Conservation (phyloP, 2,888 invertebrate species). For the Mycalesis mineus region DNA sequence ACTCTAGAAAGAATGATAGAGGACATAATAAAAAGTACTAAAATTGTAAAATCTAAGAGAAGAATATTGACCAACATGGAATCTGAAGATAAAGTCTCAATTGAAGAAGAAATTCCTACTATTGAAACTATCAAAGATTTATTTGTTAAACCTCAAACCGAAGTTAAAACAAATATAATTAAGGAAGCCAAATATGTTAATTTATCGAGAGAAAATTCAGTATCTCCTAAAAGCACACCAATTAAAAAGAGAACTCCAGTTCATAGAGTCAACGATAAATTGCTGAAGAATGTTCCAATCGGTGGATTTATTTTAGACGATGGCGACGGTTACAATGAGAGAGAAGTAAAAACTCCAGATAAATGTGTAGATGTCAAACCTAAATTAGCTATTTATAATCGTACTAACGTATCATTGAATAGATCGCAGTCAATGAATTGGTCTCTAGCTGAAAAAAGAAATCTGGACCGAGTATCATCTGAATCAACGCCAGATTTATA, state of each 20-base stretch:
- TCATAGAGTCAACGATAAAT: constrained; percentile 57
- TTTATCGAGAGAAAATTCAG: constrained; percentile 66
- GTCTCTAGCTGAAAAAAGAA: constrained; percentile 42
- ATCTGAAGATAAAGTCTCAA: constrained; percentile 33
- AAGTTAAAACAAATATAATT: constrained; percentile 62
- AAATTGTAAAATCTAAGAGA: constrained; percentile 66
- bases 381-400: constrained; percentile 33
- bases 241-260: constrained; percentile 55
- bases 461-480: constrained; percentile 46
- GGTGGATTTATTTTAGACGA: constrained; percentile 71
- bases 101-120: constrained; percentile 52
- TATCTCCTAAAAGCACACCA: constrained; percentile 63
- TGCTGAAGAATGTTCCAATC: constrained; percentile 66
- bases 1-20: constrained; percentile 80
- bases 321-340: constrained; percentile 69
- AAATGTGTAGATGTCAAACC: constrained; percentile 40
- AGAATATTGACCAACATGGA: constrained; percentile 50
- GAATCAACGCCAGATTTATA: constrained; percentile 66
- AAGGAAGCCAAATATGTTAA: constrained; percentile 68
- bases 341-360: constrained; percentile 72
- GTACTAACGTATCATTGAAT: constrained; percentile 37
- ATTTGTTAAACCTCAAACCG: constrained; percentile 64
- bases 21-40: constrained; percentile 79
- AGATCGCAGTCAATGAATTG: constrained; percentile 64
- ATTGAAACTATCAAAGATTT: constrained; percentile 56